Percentiles rank a stretch among this genome's conserved stretches.
These are phyloP conservation scores for Engystomops pustulosus DNA, from an alignment of 2,113 vertebrate genomes.

Conservation along the genomic window DNA sequence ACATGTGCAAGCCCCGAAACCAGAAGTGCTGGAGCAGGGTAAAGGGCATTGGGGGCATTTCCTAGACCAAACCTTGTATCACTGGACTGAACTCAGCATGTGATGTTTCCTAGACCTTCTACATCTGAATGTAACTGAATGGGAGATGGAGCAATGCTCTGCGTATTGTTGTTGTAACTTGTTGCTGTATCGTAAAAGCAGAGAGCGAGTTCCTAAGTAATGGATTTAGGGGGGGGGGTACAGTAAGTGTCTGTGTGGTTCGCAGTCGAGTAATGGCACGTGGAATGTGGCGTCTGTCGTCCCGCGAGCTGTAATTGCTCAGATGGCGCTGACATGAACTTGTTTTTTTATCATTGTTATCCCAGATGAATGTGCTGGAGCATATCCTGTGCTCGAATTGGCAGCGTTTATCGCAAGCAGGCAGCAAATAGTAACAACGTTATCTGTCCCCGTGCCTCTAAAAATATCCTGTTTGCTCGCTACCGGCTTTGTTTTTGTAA, in stretches of 20 bases:
- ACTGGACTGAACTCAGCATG: too few relatives aligned
- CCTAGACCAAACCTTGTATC: too few relatives aligned
- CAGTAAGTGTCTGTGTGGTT: neutral
- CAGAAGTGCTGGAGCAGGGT: too few relatives aligned
- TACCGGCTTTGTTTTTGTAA: neutral
- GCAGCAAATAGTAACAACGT: neutral
- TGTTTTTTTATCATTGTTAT: conserved; percentile 37
- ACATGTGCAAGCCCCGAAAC: too few relatives aligned
- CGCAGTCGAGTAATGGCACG: neutral
- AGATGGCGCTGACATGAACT: conserved; percentile 12
- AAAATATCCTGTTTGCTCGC: neutral
- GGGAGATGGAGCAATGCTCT: too few relatives aligned
- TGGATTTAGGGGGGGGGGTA: neutral
- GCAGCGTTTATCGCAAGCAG: neutral
- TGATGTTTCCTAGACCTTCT: too few relatives aligned
- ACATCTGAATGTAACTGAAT: too few relatives aligned
- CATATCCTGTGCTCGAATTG: conserved; percentile 16
- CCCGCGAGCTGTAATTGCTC: neutral
- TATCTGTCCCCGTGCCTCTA: neutral
- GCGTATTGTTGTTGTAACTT: too few relatives aligned
- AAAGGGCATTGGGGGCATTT: too few relatives aligned
- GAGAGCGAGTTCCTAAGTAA: neutral
- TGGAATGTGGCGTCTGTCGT: neutral
- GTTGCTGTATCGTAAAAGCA: too few relatives aligned
- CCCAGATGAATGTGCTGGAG: conserved; percentile 19